Base-by-base conservation (phyloP, 2,888 invertebrate genomes). In the Euspilapteryx auroguttella region DNA sequence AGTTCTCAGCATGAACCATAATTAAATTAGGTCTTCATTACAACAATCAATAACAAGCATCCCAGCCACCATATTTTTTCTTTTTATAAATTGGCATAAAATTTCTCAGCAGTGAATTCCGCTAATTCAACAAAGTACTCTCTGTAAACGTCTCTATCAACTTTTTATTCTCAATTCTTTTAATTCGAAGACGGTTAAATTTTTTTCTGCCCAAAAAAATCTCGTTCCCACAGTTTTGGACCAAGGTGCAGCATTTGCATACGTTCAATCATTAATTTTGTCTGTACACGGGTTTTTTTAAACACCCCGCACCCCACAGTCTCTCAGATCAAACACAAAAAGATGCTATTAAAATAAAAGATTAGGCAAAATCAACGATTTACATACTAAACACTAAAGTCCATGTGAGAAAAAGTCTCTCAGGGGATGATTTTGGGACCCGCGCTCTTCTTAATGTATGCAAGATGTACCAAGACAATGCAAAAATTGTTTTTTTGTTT, bases 271-370 rank as follows among this genome's bases (percentile, higher is more conserved):
- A 64, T 69, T 69, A 75, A 65, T 73, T 68, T 69, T 54, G 50
- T 44, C 39, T 47, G 43, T 44, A 40, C 35, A 41, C 41, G 50
- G 55, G 58, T 54, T 48, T 43, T 47, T 46, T 39, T 41, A 24
- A 13, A n/a, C n/a, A n/a, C n/a, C n/a, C 12, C 37, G 44, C 50
- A 53, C 65, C 68, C 66, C 45, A 56, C 53, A 49, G 41, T 42
- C 37, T 37, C 38, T 55, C 49, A 48, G 63, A 54, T 52, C 49
- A 53, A 57, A 55, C 55, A 73, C 68, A 75, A 75, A 61, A 62
- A 53, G 68, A 66, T 62, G 59, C 53, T 48, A 71, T 75, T 75
- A 75, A 75, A 75, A 75, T 73, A 75, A 75, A 75, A 68, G 75
- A 75, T 69, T 62, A 62, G 55, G 56, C 53, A 55, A 53, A 49